Evolutionary conservation across 2,888 invertebrate species (phyloP).

Genomic region (Acrocera orbiculus): DNA sequence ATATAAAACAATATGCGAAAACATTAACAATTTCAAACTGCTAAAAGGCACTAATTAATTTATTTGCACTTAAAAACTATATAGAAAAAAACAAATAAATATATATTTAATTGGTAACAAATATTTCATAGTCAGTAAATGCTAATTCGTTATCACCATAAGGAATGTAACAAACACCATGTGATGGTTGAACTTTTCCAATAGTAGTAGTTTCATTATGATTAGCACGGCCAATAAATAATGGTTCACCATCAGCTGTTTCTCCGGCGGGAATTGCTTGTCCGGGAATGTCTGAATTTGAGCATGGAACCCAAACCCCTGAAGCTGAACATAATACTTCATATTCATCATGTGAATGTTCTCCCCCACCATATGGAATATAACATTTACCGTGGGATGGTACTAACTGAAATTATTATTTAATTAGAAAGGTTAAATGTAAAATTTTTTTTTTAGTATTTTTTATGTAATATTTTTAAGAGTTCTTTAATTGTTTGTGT

Average conservation of each 20-base stretch:
- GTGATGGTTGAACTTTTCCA: constrained; percentile 72
- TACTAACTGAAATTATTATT: constrained; percentile 27
- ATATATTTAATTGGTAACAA: constrained; percentile 26
- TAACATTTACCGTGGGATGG: constrained; percentile 52
- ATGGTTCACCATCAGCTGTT: constrained; percentile 58
- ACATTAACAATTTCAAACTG: no score
- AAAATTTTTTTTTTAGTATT: background rate
- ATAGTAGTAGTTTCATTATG: constrained; percentile 61
- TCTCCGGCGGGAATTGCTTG: constrained; percentile 57
- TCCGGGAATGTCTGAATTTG: constrained; percentile 50
- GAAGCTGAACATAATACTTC: constrained; percentile 46
- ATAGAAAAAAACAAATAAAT: no score
- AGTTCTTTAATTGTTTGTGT: no score
- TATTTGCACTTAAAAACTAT: no score
- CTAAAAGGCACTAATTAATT: no score
- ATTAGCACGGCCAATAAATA: constrained; percentile 57
- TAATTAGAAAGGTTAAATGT: background rate
- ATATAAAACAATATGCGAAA: no score
- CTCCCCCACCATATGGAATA: constrained; percentile 59
- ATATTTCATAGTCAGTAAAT: constrained; percentile 66
- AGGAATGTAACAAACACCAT: constrained; percentile 67
- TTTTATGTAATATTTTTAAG: background rate
- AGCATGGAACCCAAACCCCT: constrained; percentile 48
- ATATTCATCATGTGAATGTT: constrained; percentile 48
- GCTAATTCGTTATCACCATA: constrained; percentile 63